These are phyloP conservation scores for Epinephelus coioides DNA, from an alignment of 2,797 vertebrate genomes.

Conservation along the genomic window DNA sequence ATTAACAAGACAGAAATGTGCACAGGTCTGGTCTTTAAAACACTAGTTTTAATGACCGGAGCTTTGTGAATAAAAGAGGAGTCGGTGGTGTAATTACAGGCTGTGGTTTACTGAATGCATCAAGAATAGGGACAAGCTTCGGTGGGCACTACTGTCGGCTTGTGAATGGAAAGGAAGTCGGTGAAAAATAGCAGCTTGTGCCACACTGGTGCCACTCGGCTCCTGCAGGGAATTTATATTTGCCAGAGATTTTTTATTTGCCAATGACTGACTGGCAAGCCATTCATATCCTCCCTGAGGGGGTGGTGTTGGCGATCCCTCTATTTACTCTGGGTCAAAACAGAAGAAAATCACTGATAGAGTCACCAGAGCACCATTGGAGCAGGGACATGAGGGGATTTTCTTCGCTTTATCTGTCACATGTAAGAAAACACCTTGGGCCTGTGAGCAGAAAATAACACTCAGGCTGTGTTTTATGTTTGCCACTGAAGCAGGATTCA, in stretches of 20 bases:
- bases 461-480: conserved; percentile 18
- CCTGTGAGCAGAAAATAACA: conserved; percentile 34
- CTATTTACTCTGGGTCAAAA: conserved; percentile 56
- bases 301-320: conserved; percentile 26
- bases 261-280: conserved; percentile 68
- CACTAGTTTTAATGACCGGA: conserved; percentile 7
- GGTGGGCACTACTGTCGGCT: conserved; percentile 19
- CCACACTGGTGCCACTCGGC: conserved; percentile 58
- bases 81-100: conserved; percentile 31
- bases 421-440: conserved; percentile 35
- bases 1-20: conserved; percentile 19
- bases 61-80: conserved; percentile 20
- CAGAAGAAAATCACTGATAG: conserved; percentile 41
- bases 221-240: conserved; percentile 64
- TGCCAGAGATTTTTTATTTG: conserved; percentile 66
- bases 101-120: conserved; percentile 16
- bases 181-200: conserved; percentile 74
- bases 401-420: conserved; percentile 36
- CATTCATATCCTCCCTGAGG: conserved; percentile 58
- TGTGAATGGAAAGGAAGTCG: conserved; percentile 60
- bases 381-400: conserved; percentile 9
- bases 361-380: conserved; percentile 5
- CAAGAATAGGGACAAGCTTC: conserved; percentile 26
- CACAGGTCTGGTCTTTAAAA: conserved; percentile 35
- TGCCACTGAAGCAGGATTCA: conserved; percentile 21